Evolutionary conservation across 2,888 invertebrate species (phyloP).

Genomic region (Caenorhabditis macrosperma): DNA sequence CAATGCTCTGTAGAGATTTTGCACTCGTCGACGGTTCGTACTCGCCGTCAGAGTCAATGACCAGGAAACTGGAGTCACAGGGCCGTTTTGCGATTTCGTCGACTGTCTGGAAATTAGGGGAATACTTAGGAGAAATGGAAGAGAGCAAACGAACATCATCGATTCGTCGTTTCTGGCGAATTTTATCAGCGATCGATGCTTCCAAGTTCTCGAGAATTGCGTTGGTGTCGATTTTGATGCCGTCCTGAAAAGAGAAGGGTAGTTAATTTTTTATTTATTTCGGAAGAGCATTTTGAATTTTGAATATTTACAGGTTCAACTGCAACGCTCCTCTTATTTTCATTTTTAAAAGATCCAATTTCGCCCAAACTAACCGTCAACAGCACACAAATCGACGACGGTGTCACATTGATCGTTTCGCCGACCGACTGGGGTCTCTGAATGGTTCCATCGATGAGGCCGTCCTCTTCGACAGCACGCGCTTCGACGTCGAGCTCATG

Average conservation of each 20-base stretch:
- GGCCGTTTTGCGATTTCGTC: slow-evolving; percentile 2
- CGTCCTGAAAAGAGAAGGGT: slow-evolving; percentile 8
- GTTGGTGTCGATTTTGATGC: slow-evolving; percentile 28
- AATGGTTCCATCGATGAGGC: background rate
- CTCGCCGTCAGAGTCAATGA: no score
- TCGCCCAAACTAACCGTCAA: slow-evolving; percentile 28
- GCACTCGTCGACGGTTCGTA: no score
- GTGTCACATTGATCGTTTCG: background rate
- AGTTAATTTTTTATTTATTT: no score
- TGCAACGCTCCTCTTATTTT: no score
- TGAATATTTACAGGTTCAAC: no score
- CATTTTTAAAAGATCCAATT: background rate
- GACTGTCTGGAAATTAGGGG: slow-evolving; percentile 6
- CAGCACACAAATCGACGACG: slow-evolving; percentile 4
- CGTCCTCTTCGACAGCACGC: slow-evolving; percentile 40
- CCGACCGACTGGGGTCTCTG: background rate
- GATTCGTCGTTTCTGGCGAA: slow-evolving; percentile 10
- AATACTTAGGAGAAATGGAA: background rate
- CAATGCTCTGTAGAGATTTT: no score
- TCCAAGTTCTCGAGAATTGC: background rate
- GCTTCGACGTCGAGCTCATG: slow-evolving; percentile 19
- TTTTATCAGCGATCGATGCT: background rate
- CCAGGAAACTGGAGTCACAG: no score
- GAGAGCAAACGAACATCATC: background rate
- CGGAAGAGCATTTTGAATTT: no score